A percentile compares a stretch with the other conserved stretches of the same genome.
phyloP scores from a whole-genome alignment of 2,888 invertebrate species.

The Drosophila aldrichi region DNA sequence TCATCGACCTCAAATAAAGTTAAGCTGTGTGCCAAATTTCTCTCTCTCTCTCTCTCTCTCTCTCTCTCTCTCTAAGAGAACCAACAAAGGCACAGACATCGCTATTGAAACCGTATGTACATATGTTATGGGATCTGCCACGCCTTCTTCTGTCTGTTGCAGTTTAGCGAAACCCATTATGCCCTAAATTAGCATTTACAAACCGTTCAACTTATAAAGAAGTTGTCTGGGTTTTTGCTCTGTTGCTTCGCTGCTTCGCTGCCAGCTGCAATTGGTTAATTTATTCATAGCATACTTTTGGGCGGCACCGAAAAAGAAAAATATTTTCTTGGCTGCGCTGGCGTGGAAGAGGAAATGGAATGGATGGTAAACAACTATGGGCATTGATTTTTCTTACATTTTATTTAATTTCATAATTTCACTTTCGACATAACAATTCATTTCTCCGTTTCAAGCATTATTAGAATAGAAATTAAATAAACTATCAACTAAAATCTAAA shows the following conservation, averaged over 20 bases:
- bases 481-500: constrained; percentile 80
- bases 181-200: not conserved
- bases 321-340: not conserved
- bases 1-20: too few species aligned
- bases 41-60: too few species aligned
- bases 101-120: not conserved
- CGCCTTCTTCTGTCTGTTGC: not conserved
- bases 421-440: constrained; percentile 78
- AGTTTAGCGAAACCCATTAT: not conserved
- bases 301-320: constrained; percentile 15
- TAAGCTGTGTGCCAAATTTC: too few species aligned
- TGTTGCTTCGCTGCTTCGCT: not conserved
- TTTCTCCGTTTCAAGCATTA: constrained; percentile 75
- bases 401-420: constrained; percentile 72
- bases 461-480: constrained; percentile 82
- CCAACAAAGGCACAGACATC: not conserved
- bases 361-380: not conserved
- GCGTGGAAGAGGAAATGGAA: not conserved
- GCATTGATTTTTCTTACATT: constrained; percentile 66
- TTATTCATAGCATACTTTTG: constrained; percentile 40
- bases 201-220: not conserved
- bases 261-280: not conserved
- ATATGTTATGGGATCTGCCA: not conserved
- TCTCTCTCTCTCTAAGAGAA: too few species aligned
- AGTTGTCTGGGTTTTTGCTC: constrained; percentile 3